Conservation (phyloP, 2,113 vertebrate genomes). For the Pao palembangensis region DNA sequence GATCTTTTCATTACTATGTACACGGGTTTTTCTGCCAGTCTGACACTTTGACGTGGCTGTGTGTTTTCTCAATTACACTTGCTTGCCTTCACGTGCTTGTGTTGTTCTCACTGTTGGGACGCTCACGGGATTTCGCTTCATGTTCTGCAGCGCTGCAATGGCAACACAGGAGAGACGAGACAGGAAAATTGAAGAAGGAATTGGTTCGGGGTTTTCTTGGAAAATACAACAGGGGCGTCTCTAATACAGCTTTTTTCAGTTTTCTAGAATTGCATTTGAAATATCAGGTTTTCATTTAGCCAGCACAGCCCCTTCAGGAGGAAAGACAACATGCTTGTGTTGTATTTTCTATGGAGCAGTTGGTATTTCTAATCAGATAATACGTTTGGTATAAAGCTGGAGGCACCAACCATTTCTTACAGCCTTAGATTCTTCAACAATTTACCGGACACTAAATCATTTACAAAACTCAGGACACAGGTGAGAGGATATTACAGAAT, state of each 20-base stretch:
- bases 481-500: constrained; percentile 30
- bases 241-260: constrained; percentile 30
- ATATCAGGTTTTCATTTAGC: constrained; percentile 28
- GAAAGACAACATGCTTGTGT: constrained; percentile 1
- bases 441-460: constrained; percentile 48
- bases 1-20: constrained; percentile 18
- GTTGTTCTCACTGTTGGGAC: constrained; percentile 32
- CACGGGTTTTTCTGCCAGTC: constrained; percentile 2
- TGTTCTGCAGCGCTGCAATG: constrained; percentile 31
- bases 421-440: constrained; percentile 56
- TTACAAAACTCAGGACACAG: constrained; percentile 40
- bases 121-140: constrained; percentile 40
- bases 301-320: constrained; percentile 9
- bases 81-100: constrained; percentile 22
- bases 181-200: constrained; percentile 63
- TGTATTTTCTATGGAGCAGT: constrained; percentile 31
- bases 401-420: constrained; percentile 35
- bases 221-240: constrained; percentile 32
- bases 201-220: constrained; percentile 42
- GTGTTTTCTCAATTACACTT: constrained; percentile 52
- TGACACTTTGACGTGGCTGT: constrained; percentile 34
- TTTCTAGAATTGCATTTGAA: constrained; percentile 33
- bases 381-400: constrained; percentile 45
- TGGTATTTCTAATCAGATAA: constrained; percentile 33
- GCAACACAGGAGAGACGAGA: constrained; percentile 54